Conservation (phyloP, 92 coral and sea anemone genomes). For the Paragorgia papillata region DNA sequence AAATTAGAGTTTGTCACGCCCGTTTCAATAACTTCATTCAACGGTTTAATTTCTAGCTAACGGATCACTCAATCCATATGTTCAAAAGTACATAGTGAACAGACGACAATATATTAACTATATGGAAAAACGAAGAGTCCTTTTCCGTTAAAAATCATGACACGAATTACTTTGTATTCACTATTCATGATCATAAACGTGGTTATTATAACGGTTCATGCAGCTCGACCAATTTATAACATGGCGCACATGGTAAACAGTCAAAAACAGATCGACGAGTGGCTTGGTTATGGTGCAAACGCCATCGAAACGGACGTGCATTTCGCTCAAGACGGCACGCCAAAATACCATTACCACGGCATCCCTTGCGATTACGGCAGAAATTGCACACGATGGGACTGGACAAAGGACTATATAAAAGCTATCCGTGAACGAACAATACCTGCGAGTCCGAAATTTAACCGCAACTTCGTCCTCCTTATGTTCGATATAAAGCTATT, state of each 20-base stretch:
- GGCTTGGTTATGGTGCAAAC: conserved; percentile 47
- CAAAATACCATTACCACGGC: conserved; percentile 39
- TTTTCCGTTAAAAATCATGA: background rate
- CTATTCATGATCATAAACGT: background rate
- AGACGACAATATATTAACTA: no score
- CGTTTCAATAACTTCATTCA: no score
- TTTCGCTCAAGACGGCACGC: conserved; percentile 38
- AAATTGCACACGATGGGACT: conserved; percentile 24
- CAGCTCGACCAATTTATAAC: conserved; percentile 43
- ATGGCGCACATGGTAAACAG: conserved; percentile 50
- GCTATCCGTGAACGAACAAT: conserved; percentile 44
- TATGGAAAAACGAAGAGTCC: no score
- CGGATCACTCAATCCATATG: no score
- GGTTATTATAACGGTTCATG: background rate
- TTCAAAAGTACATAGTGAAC: no score
- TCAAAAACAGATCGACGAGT: conserved; percentile 42
- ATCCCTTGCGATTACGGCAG: conserved; percentile 38
- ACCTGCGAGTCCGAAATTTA: conserved; percentile 41
- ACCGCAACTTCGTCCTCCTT: conserved; percentile 29
- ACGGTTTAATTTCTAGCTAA: no score
- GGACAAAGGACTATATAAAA: conserved; percentile 26
- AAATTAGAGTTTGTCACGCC: no score
- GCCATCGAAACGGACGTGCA: conserved; percentile 49
- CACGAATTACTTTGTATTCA: background rate
- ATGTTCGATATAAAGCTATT: conserved; percentile 45